Evolutionary conservation across 2,113 vertebrate genomes (phyloP).

Genomic region (Picathartes gymnocephalus): DNA sequence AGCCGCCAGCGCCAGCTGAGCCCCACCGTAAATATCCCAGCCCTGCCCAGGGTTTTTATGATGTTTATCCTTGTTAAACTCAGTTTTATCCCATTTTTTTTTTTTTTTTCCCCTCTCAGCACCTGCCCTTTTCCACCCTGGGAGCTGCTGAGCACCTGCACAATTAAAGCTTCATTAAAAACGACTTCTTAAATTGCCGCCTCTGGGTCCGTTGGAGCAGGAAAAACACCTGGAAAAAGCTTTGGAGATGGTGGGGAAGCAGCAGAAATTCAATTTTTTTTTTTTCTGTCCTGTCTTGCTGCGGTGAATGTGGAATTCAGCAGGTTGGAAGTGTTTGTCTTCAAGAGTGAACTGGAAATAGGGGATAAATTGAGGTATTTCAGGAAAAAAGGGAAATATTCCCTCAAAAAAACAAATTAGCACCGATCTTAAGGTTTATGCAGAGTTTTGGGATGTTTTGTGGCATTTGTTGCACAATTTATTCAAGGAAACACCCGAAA

Average conservation of each 20-base stretch:
- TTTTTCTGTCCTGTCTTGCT: background rate
- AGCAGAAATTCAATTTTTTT: background rate
- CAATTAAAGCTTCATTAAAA: constrained; percentile 37
- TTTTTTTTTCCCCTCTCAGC: background rate
- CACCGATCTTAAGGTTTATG: rapidly evolving
- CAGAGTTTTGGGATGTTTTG: background rate
- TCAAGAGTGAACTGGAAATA: background rate
- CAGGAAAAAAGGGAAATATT: background rate
- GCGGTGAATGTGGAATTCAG: background rate
- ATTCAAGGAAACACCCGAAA: background rate
- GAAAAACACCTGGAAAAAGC: background rate
- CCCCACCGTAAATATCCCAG: background rate
- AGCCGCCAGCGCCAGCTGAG: background rate
- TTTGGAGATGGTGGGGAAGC: background rate
- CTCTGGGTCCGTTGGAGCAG: background rate
- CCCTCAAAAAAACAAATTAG: background rate
- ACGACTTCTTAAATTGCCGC: background rate
- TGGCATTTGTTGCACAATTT: background rate
- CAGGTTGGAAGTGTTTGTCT: background rate
- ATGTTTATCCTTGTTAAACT: background rate
- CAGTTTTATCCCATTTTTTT: background rate
- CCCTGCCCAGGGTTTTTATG: background rate
- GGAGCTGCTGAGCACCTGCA: background rate
- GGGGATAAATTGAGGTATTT: background rate
- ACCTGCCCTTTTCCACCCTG: background rate